Base-by-base conservation (phyloP, 2,113 vertebrate genomes). In the Mesitornis unicolor region DNA sequence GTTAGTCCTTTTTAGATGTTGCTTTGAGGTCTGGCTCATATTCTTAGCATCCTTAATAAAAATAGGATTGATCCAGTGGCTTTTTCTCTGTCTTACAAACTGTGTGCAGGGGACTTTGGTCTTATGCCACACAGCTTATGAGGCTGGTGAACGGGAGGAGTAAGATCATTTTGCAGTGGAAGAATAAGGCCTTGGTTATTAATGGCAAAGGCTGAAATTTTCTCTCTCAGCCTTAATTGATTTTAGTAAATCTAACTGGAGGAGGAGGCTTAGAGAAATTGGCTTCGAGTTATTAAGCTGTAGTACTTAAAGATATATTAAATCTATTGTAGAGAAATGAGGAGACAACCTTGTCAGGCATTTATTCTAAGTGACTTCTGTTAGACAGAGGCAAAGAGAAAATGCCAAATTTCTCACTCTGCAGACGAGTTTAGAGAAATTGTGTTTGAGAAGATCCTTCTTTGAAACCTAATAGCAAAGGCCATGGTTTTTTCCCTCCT, bases 131-230 rank as follows among this genome's bases (percentile, higher is more conserved):
- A 16, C 10, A 29, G 64, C 53, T 91, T 57, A 24, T 6, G 54
- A 75, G 68, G 25, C 45, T 38, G 50, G 45, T 84, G 77, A 43
- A 68, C 87, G 56, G 69, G 63, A 79, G 76, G 64, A 95, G 76
- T 57, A 92, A 91, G 65, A 84, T 92, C 47, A 48, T 79, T 95
- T 51, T 88, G 67, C 54, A 77, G 35, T 63, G 79, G 35, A 51
- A 92, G 71, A 76, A 45, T 43, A 88, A 85, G 74, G 13, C 77
- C 42, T 68, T 45, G 40, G 81, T 87, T 90, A 79, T 89, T 95
- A 84, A 93, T 85, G 89, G 64, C 74, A 87, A 69, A 91, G 59
- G 61, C 87, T 96, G 91, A 93, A 67, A 40, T 86, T 69, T 95
- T 86, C 84, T 83, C 29, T 78, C 57, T 61, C 59, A 54, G 22